Conservation (phyloP, 2,113 vertebrate genomes). For the Toxostoma redivivum region DNA sequence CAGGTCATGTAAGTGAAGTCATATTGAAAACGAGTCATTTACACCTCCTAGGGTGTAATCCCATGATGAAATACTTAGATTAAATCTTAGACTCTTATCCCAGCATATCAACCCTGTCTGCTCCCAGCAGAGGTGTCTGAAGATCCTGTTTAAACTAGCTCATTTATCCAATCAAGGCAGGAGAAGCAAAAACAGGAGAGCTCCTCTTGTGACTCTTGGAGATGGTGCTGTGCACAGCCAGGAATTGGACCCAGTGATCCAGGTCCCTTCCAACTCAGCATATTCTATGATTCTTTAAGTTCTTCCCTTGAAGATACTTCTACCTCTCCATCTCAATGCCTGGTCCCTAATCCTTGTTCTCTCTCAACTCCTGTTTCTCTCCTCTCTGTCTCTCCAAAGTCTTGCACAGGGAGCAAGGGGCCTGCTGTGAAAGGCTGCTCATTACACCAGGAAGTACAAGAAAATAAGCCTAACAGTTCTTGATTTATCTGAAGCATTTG, state of each 20-base stretch:
- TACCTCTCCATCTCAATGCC: neutral
- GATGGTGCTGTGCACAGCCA: neutral
- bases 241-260: neutral
- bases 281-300: neutral
- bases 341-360: neutral
- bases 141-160: slow-evolving; percentile 41
- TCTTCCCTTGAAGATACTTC: neutral
- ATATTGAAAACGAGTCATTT: neutral
- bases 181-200: neutral
- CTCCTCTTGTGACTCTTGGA: neutral
- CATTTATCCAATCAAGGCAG: slow-evolving; percentile 28
- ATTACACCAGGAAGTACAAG: neutral
- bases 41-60: neutral
- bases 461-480: neutral
- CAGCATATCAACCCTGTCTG: neutral
- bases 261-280: neutral
- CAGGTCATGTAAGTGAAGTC: neutral
- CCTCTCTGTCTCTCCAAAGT: neutral
- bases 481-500: neutral
- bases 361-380: neutral
- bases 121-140: neutral
- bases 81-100: slow-evolving; percentile 12
- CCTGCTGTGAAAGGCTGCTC: neutral
- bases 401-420: neutral
- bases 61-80: neutral